Conservation (phyloP, 2,797 vertebrate genomes). For the Hipposideros larvatus region DNA sequence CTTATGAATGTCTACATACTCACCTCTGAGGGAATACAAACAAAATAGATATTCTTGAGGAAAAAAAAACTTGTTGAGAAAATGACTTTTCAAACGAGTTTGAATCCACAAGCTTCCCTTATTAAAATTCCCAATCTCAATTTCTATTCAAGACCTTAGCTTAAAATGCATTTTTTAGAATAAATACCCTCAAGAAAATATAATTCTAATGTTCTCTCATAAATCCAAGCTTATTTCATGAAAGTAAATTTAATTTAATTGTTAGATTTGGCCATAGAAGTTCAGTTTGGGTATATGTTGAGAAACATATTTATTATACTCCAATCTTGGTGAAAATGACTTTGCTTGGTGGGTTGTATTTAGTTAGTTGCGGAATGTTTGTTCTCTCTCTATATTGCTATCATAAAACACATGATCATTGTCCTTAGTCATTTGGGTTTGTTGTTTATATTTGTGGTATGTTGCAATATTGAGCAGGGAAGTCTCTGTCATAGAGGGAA, state of each 20-base stretch:
- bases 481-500: constrained; percentile 51
- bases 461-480: constrained; percentile 56
- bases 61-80: not conserved
- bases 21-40: not conserved
- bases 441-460: constrained; percentile 60
- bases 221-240: constrained; percentile 45
- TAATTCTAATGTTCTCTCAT: constrained; percentile 20
- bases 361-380: constrained; percentile 35
- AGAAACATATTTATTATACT: constrained; percentile 3
- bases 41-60: not conserved
- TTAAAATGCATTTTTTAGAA: not conserved
- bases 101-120: constrained; percentile 19
- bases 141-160: constrained; percentile 3
- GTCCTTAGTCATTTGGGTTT: constrained; percentile 43
- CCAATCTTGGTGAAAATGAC: not conserved
- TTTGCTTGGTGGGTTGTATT: constrained; percentile 34
- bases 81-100: constrained; percentile 6
- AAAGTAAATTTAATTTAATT: constrained; percentile 37
- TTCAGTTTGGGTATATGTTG: not conserved
- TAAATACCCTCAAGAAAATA: constrained; percentile 33
- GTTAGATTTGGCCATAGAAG: constrained; percentile 17
- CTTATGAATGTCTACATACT: not conserved
- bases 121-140: constrained; percentile 3
- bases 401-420: constrained; percentile 49
- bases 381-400: not conserved